Evolutionary conservation across 1,140 invertebrate species (phyloP), one percentile per base, ranked within the genome.

Genomic region (Lordiphosa collinella): DNA sequence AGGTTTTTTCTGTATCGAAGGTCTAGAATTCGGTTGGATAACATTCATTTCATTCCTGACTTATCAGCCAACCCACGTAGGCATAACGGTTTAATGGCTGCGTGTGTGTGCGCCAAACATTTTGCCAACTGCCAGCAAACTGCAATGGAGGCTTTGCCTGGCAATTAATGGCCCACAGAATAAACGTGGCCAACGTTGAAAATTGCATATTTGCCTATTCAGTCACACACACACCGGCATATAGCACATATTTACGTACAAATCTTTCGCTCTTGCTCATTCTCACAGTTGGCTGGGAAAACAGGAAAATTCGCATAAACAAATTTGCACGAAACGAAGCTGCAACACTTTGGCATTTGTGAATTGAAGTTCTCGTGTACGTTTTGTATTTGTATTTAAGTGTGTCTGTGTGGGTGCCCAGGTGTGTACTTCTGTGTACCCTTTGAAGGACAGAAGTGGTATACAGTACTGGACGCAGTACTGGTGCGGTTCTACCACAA

Each of bases 321-420:
- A 79, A 74, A 79, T 80, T 79, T 80, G 55, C 75, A 78, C 73
- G 58, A 63, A 50, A 59, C 74, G 63, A 72, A 79, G 47, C 63
- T 68, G 68, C 73, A 79, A 73, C 56, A 71, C 57, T 67, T 80
- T 66, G 70, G 61, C 51, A 80, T 66, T 75, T 75, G 32, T 53
- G 37, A 80, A 71, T 80, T 58, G 56, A 50, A 79, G 62, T 68
- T 54, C 10, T 48, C 54, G 60, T 63, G 46, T 47, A 29, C 31
- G 14, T 18, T 61, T 60, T 50, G 41, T 43, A 46, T 43, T 55
- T 32, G 22, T 48, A 41, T 35, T 47, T 34, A 52, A 25, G 12
- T 25, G 11, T 22, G 34, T 14, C 12, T 43, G 46, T 41, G 29
- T 50, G 34, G 25, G 31, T 41, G 12, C 40, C 7, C 16, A 31